Evolutionary conservation across 2,888 invertebrate species (phyloP).

Genomic region (Biston betularia): DNA sequence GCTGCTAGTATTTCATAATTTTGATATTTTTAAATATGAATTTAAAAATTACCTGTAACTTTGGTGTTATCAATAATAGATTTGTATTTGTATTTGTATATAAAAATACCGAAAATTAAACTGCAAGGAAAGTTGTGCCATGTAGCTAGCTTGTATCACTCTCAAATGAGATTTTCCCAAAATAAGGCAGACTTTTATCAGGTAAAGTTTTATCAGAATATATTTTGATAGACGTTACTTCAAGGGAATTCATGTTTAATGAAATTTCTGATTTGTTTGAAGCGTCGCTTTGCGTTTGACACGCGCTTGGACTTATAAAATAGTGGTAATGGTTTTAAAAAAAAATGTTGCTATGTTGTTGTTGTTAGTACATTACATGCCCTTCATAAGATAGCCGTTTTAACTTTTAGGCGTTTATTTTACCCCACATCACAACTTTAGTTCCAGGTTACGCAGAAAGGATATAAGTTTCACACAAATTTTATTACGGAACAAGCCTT

Average conservation of each 20-base stretch:
- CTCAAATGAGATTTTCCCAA: background rate
- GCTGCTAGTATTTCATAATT: too few species aligned
- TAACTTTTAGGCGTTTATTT: too few species aligned
- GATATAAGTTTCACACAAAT: too few species aligned
- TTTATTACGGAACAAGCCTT: too few species aligned
- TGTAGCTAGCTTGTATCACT: background rate
- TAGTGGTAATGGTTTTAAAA: background rate
- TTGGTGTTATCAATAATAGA: too few species aligned
- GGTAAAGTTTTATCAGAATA: conserved; percentile 7
- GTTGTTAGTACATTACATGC: background rate
- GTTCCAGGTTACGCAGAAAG: too few species aligned
- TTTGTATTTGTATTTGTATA: too few species aligned
- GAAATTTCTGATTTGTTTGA: background rate
- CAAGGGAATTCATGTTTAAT: background rate
- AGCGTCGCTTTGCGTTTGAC: background rate
- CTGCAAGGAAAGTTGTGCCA: background rate
- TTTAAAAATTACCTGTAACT: too few species aligned
- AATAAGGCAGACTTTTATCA: background rate
- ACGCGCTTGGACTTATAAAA: background rate
- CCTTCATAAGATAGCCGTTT: too few species aligned
- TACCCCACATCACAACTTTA: too few species aligned
- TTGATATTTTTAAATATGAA: too few species aligned
- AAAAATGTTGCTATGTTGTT: background rate
- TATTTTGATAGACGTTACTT: conserved; percentile 4
- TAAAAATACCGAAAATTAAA: background rate